These are phyloP conservation scores for Tolmerus cingulatus DNA, from an alignment of 2,888 invertebrate genomes.

Conservation along the genomic window DNA sequence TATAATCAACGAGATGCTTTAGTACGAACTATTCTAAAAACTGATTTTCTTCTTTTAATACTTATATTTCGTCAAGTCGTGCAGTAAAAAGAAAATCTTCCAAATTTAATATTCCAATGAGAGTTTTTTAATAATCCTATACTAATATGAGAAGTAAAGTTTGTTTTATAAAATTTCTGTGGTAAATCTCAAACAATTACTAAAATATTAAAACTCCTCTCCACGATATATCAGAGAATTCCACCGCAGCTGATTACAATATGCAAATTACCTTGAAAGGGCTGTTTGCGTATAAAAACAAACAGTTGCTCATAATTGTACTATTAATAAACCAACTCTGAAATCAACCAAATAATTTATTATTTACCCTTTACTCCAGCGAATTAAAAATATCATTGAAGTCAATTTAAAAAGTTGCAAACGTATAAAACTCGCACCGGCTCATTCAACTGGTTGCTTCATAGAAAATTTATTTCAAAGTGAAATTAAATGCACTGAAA, in stretches of 20 bases:
- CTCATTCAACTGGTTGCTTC: neutral
- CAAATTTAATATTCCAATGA: too few species aligned
- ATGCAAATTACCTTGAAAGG: neutral
- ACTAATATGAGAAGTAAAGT: too few species aligned
- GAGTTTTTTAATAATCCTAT: too few species aligned
- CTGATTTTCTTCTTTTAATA: too few species aligned
- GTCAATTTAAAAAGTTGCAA: neutral
- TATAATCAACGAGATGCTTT: too few species aligned
- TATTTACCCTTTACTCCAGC: neutral
- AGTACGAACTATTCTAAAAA: too few species aligned
- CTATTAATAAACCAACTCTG: neutral
- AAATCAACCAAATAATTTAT: neutral
- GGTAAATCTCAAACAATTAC: too few species aligned
- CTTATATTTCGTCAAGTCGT: too few species aligned
- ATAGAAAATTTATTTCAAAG: neutral
- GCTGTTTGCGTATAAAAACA: neutral
- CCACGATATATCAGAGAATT: too few species aligned
- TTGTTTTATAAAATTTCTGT: too few species aligned
- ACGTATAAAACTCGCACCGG: neutral
- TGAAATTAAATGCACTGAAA: neutral
- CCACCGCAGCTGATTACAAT: neutral
- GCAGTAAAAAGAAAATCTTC: too few species aligned
- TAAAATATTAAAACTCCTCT: too few species aligned
- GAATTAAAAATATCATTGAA: neutral
- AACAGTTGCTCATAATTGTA: neutral